Base-by-base conservation (phyloP, 2,113 vertebrate species). In the Tringa solitaria region DNA sequence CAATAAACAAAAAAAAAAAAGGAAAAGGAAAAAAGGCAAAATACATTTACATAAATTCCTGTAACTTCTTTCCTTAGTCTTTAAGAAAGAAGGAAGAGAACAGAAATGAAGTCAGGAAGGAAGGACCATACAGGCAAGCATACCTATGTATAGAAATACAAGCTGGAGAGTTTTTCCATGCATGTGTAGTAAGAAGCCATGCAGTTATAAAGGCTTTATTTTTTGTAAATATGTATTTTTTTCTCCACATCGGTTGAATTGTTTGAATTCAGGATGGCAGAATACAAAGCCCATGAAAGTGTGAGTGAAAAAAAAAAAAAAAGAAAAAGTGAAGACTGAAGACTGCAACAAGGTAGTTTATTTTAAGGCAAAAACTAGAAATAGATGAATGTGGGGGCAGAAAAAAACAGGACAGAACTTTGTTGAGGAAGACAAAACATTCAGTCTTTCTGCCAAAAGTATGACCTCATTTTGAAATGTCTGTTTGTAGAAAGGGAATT, bases 281-380 rank as follows among this genome's bases (percentile, higher is more conserved):
- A 48, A 74, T 48, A 60, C 6, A 94, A 94, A 74, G 8, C 9
- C 11, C 14, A 6, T 65, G 45, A 51, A 82, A 67, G 9, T 1
- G 37, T 4, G 2, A 53, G 8, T 30, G 17, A 24, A 69, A 61
- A 12, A 43, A 59, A n/a, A n/a, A 39, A 39, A 22, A 48, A 3
- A 48, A 23, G 23, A 12, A 48, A 53, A 63, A 30, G 18, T n/a
- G 11, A 12, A 63, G n/a, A 0, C 0, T 3, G 32, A 54, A 51
- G 13, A 60, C 33, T 70, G 30, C 15, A 70, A 63, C 20, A 79
- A 4, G 15, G 21, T 24, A 79, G 18, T 16, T 61, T 60, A 30
- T 86, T 90, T 64, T 46, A 79, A 57, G 6, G 20, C 26, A 46
- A 30, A 50, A 46, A 72, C 24, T 27, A 51, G 5, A 14, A 72